Percentiles rank a stretch among this genome's conserved stretches.
Conservation (phyloP, 2,797 vertebrate genomes). For the Microtus obscurus region DNA sequence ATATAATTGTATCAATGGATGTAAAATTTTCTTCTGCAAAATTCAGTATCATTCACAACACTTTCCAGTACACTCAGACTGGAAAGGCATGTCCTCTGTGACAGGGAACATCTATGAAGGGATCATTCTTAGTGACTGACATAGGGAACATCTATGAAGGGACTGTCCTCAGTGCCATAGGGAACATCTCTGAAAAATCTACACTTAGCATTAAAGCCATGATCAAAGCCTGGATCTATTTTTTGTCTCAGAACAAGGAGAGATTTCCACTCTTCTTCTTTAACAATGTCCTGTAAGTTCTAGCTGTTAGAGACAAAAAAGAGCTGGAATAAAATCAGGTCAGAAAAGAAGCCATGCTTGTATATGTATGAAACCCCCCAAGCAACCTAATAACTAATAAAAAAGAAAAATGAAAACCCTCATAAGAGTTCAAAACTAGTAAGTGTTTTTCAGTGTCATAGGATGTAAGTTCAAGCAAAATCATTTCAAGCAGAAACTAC, state of each 20-base stretch:
- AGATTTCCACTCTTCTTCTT: not conserved
- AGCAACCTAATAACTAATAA: not conserved
- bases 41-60: not conserved
- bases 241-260: not conserved
- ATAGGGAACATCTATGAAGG: not conserved
- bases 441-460: not conserved
- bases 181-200: not conserved
- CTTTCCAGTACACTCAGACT: not conserved
- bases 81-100: not conserved
- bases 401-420: not conserved
- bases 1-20: not conserved
- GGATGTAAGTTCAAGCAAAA: not conserved
- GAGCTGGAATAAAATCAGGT: not conserved
- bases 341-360: not conserved
- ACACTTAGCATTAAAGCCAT: not conserved
- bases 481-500: not conserved
- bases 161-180: not conserved
- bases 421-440: not conserved
- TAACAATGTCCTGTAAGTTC: not conserved
- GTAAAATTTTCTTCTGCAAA: not conserved
- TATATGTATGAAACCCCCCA: not conserved
- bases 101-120: not conserved
- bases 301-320: not conserved
- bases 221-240: not conserved
- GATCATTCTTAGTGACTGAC: not conserved